phyloP scores from a whole-genome alignment of 2,797 vertebrate genomes.

The Poeciliopsis paucimaculata region DNA sequence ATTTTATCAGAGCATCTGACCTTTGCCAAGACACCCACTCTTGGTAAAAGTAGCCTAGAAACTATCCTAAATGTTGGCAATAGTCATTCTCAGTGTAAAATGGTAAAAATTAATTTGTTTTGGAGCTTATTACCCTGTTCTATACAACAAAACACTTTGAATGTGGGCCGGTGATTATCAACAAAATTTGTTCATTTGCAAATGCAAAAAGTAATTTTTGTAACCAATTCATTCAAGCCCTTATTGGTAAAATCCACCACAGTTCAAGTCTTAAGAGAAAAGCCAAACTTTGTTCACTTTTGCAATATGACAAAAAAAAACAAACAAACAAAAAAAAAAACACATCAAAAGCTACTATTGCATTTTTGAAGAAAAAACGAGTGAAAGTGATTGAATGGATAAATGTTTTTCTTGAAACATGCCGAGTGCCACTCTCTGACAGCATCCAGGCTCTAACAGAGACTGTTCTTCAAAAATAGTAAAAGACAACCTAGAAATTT shows the following conservation, averaged over 20 bases:
- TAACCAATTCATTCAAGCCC: background rate
- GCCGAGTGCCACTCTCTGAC: background rate
- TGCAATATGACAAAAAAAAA: background rate
- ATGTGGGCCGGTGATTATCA: background rate
- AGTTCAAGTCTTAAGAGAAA: background rate
- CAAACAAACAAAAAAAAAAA: too few species aligned
- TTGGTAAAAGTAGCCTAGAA: background rate
- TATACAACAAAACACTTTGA: background rate
- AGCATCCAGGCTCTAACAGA: background rate
- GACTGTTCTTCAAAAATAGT: background rate
- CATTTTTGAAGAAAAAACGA: background rate
- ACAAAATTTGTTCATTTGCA: background rate
- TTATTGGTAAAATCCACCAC: background rate
- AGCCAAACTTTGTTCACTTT: background rate
- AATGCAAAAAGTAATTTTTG: background rate
- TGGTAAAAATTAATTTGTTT: background rate
- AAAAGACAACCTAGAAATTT: background rate
- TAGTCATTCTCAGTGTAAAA: background rate
- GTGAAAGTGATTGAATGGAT: background rate
- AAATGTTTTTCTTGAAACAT: background rate
- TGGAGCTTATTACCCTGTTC: background rate
- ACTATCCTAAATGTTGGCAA: background rate
- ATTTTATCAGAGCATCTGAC: background rate
- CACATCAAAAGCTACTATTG: background rate
- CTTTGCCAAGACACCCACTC: background rate